Evolutionary conservation across 2,797 vertebrate species (phyloP).

Genomic region (Pteronotus mesoamericanus): DNA sequence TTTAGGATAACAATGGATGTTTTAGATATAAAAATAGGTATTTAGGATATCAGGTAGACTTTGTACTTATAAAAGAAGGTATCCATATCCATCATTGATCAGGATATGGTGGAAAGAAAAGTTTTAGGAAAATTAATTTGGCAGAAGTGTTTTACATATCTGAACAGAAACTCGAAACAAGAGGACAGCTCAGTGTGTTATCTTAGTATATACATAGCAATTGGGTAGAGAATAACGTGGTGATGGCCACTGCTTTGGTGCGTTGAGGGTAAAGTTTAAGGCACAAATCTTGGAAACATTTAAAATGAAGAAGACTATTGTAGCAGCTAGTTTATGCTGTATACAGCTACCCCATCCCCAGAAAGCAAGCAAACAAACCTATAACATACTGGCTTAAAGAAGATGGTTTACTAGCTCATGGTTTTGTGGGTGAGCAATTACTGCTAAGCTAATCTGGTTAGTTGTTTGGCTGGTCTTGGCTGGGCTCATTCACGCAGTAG

Average conservation of each 20-base stretch:
- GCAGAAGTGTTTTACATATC: not conserved
- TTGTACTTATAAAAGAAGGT: not conserved
- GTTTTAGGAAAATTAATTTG: not conserved
- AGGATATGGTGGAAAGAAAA: not conserved
- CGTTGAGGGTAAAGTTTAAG: not conserved
- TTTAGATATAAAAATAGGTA: not conserved
- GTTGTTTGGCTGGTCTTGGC: not conserved
- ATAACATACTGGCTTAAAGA: not conserved
- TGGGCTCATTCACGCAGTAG: not conserved
- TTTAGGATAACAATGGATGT: not conserved
- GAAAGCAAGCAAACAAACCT: not conserved
- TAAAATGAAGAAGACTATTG: not conserved
- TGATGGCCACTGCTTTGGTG: not conserved
- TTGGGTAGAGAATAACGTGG: not conserved
- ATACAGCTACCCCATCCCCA: accelerated
- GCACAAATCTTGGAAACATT: not conserved
- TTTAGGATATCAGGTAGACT: not conserved
- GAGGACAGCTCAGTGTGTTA: not conserved
- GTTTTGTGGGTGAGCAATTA: not conserved
- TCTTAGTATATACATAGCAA: not conserved
- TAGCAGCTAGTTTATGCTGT: not conserved
- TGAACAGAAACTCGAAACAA: not conserved
- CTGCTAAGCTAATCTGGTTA: not conserved
- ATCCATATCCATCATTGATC: not conserved
- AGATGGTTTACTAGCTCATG: not conserved